phyloP scores from a whole-genome alignment of 2,113 vertebrate genomes.

The Hippocampus abdominalis region DNA sequence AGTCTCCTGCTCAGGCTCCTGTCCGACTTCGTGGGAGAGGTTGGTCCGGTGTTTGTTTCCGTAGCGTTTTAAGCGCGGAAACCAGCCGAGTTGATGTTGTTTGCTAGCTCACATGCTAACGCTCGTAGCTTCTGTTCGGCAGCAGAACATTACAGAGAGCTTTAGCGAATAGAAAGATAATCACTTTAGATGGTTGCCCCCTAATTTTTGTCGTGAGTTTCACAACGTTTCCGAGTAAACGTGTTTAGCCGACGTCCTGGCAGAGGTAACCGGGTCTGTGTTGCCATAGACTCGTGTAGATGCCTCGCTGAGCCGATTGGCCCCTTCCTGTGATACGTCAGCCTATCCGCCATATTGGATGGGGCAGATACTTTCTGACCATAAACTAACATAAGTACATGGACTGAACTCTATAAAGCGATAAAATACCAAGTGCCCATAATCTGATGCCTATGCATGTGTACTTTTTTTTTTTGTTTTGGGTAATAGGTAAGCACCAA shows the following conservation, averaged over 20 bases:
- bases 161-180: background rate
- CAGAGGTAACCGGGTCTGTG: background rate
- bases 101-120: constrained; percentile 46
- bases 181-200: background rate
- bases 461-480: too few relatives aligned
- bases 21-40: constrained; percentile 66
- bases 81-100: background rate
- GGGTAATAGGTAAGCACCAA: too few relatives aligned
- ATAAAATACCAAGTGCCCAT: too few relatives aligned
- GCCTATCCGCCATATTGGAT: background rate
- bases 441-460: too few relatives aligned
- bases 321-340: background rate
- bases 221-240: background rate
- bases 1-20: constrained; percentile 53
- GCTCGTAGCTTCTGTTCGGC: constrained; percentile 47
- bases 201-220: background rate
- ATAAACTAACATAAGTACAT: background rate
- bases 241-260: background rate
- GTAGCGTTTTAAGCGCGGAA: too few relatives aligned
- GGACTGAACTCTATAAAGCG: too few relatives aligned
- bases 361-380: background rate
- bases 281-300: background rate
- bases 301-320: background rate
- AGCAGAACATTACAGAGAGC: background rate
- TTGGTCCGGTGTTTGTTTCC: constrained; percentile 48